Evolutionary conservation across 2,113 vertebrate species (phyloP).

Genomic region (Bombycilla garrulus): DNA sequence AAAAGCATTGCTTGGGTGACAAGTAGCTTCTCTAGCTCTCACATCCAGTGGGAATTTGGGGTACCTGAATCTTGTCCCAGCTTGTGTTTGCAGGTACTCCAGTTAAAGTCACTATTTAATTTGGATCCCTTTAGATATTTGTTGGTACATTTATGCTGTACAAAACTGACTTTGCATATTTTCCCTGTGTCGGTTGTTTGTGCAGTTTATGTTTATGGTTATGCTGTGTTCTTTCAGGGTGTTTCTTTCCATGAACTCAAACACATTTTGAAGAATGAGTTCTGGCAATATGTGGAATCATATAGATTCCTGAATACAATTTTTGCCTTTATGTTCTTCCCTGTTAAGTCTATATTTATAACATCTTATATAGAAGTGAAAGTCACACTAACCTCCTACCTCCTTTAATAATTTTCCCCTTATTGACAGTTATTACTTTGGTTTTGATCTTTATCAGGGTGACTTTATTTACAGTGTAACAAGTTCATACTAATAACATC

Average conservation of each 20-base stretch:
- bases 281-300: neutral
- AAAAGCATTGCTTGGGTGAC: neutral
- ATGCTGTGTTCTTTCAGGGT: neutral
- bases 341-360: neutral
- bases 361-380: neutral
- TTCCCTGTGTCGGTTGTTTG: neutral
- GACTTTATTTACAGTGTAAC: constrained; percentile 12
- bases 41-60: neutral
- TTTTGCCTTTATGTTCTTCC: neutral
- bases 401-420: neutral
- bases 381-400: neutral
- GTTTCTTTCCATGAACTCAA: neutral
- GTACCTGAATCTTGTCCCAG: accelerated
- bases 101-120: neutral
- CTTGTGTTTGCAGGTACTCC: neutral
- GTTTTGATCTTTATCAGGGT: neutral
- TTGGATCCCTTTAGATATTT: neutral
- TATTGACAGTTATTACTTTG: neutral
- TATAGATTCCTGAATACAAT: neutral
- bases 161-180: neutral
- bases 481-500: neutral
- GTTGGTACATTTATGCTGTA: neutral
- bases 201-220: neutral
- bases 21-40: neutral
- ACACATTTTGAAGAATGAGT: accelerated